Evolutionary conservation across 2,113 vertebrate species (phyloP), one percentile per base, ranked within the genome.

Genomic region (Limnothrissa miodon): DNA sequence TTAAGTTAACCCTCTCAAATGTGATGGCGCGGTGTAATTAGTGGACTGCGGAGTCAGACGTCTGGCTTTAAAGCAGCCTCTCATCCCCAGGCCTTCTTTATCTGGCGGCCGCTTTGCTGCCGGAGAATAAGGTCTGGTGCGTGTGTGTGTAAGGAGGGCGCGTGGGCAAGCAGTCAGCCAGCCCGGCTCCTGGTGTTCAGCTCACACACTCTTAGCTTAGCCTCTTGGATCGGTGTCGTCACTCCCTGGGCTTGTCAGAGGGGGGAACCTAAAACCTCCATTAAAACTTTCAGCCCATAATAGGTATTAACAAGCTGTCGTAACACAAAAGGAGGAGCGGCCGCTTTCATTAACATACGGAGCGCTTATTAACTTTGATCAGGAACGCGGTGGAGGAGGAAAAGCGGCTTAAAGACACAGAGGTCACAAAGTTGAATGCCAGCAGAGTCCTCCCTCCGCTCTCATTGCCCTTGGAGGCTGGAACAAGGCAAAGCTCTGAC

Each of bases 291-390:
- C 92, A 92, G 91, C 91, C 92, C 86, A 93, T 95, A 95, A 95
- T 95, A 95, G 95, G 94, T 95, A 94, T 95, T 95, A 95, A 95
- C 94, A 95, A 95, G 91, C 93, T 93, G 94, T 93, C 91, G 90
- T 90, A 93, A 94, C 92, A 94, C 94, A 95, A 95, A 93, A 93
- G 94, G 89, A 94, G 89, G 92, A 92, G 92, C 92, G 92, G 92
- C 93, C 93, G 92, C 94, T 94, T 95, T 95, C 94, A 94, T 95
- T 95, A 95, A 94, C 94, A 94, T 93, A 93, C 93, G 92, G 92
- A 94, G 91, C 93, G 91, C 93, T 94, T 95, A 95, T 94, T 95
- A 95, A 93, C 92, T 94, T 93, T 93, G 95, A 94, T 94, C 93
- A 91, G 2, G 93, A 94, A 92, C 92, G 93, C 93, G 91, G 91